phyloP scores from a whole-genome alignment of 2,888 invertebrate genomes.

The Helleia helle region DNA sequence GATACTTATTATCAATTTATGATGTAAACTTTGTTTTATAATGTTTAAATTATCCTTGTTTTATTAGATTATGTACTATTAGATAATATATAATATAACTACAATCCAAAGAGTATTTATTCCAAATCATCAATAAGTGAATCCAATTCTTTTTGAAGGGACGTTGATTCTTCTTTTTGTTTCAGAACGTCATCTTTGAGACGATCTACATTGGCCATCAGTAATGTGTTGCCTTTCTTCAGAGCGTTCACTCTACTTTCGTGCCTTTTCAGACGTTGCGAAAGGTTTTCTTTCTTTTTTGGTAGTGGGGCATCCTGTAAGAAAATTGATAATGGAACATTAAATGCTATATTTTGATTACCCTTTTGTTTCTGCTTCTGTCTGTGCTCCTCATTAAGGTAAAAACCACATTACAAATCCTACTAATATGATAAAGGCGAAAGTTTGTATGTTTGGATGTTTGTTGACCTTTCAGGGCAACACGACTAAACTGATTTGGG shows the following conservation, averaged over 20 bases:
- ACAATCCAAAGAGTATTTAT: conserved; percentile 62
- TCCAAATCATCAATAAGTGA: conserved; percentile 90
- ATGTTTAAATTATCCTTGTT: background rate
- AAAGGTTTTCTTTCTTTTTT: conserved; percentile 78
- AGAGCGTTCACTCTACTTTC: conserved; percentile 85
- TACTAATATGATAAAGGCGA: too few species aligned
- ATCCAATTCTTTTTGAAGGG: conserved; percentile 87
- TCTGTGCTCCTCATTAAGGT: too few species aligned
- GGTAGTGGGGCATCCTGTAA: conserved; percentile 77
- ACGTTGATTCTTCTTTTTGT: conserved; percentile 84
- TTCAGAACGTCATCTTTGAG: conserved; percentile 89
- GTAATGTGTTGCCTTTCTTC: conserved; percentile 90
- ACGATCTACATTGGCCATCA: conserved; percentile 91
- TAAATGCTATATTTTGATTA: too few species aligned
- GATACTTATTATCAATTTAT: too few species aligned
- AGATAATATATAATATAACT: too few species aligned
- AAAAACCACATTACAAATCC: too few species aligned
- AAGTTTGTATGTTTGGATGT: too few species aligned
- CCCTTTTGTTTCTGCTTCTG: too few species aligned
- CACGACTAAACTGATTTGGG: too few species aligned
- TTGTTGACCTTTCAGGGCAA: too few species aligned
- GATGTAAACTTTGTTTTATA: too few species aligned
- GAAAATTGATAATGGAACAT: too few species aligned
- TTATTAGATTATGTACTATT: background rate
- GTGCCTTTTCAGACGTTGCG: conserved; percentile 80